Evolutionary conservation across 2,888 invertebrate species (phyloP).

Genomic region (Gortyna flavago): DNA sequence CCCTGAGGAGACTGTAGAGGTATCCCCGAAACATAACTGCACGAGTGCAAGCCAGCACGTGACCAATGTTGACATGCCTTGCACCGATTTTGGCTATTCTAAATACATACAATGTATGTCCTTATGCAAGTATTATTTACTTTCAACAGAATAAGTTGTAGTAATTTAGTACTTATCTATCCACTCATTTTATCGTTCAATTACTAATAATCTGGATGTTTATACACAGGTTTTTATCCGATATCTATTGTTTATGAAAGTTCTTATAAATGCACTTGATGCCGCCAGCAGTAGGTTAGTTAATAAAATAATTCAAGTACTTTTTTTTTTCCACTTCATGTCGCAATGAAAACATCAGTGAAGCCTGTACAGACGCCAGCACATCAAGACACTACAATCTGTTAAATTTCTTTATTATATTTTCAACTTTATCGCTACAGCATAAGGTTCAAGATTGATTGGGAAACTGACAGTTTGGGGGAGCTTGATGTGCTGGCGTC

Average conservation of each 20-base stretch:
- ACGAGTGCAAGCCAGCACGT: background rate
- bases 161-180: constrained; percentile 14
- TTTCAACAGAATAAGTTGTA: background rate
- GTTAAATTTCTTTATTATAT: too few species aligned
- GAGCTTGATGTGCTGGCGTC: too few species aligned
- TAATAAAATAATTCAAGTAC: too few species aligned
- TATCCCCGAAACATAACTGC: background rate
- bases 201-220: constrained; percentile 38
- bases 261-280: constrained; percentile 13
- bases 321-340: too few species aligned
- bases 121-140: background rate
- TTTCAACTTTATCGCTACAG: too few species aligned
- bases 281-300: too few species aligned
- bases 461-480: too few species aligned
- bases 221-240: constrained; percentile 27
- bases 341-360: too few species aligned
- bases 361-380: too few species aligned
- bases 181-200: constrained; percentile 19
- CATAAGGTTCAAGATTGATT: too few species aligned
- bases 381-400: too few species aligned
- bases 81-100: background rate
- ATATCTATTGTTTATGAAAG: constrained; percentile 9
- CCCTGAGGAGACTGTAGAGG: background rate
- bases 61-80: background rate
- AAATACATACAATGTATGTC: background rate